Percentiles rank a stretch among this genome's conserved stretches.
Conservation (phyloP, 2,797 vertebrate species). For the Heliangelus exortis region DNA sequence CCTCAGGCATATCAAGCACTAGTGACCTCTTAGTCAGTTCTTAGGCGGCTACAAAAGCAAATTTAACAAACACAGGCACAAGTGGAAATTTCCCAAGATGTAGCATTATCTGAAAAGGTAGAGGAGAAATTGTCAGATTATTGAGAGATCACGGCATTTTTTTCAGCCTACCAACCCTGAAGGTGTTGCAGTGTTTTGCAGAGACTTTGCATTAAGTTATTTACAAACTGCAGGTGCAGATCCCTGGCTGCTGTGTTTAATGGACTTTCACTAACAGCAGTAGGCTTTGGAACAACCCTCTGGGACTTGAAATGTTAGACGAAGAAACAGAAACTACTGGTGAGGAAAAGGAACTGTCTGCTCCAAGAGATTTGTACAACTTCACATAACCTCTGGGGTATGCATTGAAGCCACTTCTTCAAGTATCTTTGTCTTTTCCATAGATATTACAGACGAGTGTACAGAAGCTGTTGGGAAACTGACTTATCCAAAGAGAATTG, state of each 20-base stretch:
- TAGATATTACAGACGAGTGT: not conserved
- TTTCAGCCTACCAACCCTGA: not conserved
- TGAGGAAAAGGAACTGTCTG: not conserved
- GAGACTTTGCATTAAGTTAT: not conserved
- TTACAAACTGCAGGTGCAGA: not conserved
- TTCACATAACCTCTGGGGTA: not conserved
- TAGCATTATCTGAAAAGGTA: not conserved
- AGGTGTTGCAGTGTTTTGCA: not conserved
- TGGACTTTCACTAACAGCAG: not conserved
- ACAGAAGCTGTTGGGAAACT: not conserved
- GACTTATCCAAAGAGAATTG: not conserved
- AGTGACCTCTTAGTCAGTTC: not conserved
- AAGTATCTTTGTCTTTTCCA: not conserved
- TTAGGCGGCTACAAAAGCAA: not conserved
- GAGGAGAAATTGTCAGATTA: not conserved
- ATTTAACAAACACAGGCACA: not conserved
- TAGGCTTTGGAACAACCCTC: not conserved
- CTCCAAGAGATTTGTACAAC: not conserved
- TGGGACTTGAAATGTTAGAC: rapidly evolving
- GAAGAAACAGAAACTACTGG: not conserved
- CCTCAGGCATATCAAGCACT: not conserved
- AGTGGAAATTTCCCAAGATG: not conserved
- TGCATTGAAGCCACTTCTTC: not conserved
- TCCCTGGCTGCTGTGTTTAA: not conserved
- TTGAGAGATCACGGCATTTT: not conserved